A percentile compares a stretch with the other conserved stretches of the same genome.
These are phyloP conservation scores for Achlya flavicornis DNA, from an alignment of 2,888 invertebrate genomes.

Conservation along the genomic window DNA sequence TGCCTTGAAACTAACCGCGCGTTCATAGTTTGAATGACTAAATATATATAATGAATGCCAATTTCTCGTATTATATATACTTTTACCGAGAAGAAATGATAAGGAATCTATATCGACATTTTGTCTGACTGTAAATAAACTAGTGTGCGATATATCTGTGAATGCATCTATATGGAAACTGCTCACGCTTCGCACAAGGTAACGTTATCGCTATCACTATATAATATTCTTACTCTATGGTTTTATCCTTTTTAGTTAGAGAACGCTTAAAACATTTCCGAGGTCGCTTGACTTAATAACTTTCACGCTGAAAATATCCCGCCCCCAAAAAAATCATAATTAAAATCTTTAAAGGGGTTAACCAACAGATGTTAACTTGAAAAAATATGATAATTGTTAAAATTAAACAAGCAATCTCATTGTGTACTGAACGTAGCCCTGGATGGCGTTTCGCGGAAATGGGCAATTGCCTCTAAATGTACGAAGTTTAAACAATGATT, in stretches of 20 bases:
- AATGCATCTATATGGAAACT: too few species aligned
- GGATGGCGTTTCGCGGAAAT: slow-evolving; percentile 63
- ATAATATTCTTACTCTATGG: too few species aligned
- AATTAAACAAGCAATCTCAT: slow-evolving; percentile 71
- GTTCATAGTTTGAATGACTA: too few species aligned
- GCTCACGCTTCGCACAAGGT: too few species aligned
- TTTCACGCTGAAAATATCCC: slow-evolving; percentile 10
- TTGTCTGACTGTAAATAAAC: too few species aligned
- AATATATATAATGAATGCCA: too few species aligned
- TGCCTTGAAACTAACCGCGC: too few species aligned
- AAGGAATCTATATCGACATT: too few species aligned
- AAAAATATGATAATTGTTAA: slow-evolving; percentile 72
- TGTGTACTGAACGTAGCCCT: slow-evolving; percentile 62
- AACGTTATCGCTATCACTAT: too few species aligned
- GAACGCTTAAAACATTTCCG: not conserved
- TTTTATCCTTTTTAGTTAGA: not conserved
- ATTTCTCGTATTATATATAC: too few species aligned
- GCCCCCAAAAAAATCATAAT: slow-evolving; percentile 46
- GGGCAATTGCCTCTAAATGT: slow-evolving; percentile 69
- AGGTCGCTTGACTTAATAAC: slow-evolving; percentile 8
- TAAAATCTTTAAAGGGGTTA: slow-evolving; percentile 56
- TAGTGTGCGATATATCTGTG: too few species aligned
- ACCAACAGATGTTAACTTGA: slow-evolving; percentile 60
- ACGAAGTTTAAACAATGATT: slow-evolving; percentile 70
- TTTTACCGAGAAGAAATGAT: too few species aligned